Evolutionary conservation across 2,888 invertebrate genomes (phyloP), one percentile per base, ranked within the genome.

Genomic region (Hydraecia micacea): DNA sequence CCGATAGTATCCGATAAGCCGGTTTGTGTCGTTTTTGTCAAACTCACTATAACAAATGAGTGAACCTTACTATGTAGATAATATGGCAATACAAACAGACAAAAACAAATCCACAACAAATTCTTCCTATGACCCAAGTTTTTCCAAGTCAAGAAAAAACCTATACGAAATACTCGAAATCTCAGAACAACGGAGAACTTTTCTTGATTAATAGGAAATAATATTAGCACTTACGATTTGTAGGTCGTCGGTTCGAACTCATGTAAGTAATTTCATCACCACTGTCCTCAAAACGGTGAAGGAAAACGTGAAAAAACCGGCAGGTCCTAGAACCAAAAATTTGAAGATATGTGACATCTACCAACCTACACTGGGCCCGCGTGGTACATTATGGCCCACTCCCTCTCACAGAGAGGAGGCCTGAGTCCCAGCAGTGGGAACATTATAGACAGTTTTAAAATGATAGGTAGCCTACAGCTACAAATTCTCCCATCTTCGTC

Each of bases 161-260:
- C 21, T 21, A 21, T 28, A 49, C 28, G 5, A 55, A 32, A 58
- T 67, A 49, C 39, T 28, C 3, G 18, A 39, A 63, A 55, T 46
- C 13, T n/a, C 36, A 69, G 13, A 71, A 32, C 2, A 13, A 6
- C 32, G 25, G 13, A 25, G 0, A 49, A 52, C 2, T 25, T 36
- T 73, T 67, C 36, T 55, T 28, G 28, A 80, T 49, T 25, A 49
- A 55, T 42, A 46, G 9, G 52, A 80, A 80, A 80, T 66, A 76
- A 81, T 60, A 49, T 67, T 68, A 63, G 8, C 39, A 49, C n/a
- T 25, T n/a, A 11, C 21, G 52, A 52, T 25, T 25, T 52, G 25
- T 52, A 52, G 52, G 52, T 52, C 25, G 1, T 9, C 25, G 21
- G 52, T 52, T 52, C 8, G 21, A 21, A 52, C 52, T 2, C 21